phyloP scores from a whole-genome alignment of 1,140 invertebrate genomes.

The Papilio machaon region DNA sequence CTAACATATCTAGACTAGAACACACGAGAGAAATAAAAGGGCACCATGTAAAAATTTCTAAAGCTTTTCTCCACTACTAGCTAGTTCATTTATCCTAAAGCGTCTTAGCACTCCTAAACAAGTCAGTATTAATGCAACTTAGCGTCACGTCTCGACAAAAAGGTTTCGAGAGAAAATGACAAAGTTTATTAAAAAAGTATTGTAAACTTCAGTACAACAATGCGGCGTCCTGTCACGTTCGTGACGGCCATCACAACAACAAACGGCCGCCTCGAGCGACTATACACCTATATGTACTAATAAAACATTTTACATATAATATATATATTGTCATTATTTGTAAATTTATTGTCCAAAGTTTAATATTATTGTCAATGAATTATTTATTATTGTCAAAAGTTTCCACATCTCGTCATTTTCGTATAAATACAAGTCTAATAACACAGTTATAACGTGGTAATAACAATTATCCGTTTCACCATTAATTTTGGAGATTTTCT shows the following conservation, averaged over 20 bases:
- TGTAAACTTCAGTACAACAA: constrained; percentile 51
- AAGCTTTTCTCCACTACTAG: constrained; percentile 67
- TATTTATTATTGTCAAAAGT: constrained; percentile 24
- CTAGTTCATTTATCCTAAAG: constrained; percentile 52
- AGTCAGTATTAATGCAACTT: constrained; percentile 49
- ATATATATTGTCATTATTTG: constrained; percentile 43
- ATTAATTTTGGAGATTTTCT: constrained; percentile 4
- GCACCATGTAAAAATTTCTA: constrained; percentile 62
- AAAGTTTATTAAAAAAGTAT: constrained; percentile 50
- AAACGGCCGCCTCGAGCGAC: constrained; percentile 62
- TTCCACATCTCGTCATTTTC: not conserved
- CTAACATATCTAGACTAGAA: constrained; percentile 53
- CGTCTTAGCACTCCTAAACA: constrained; percentile 51
- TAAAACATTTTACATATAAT: constrained; percentile 50
- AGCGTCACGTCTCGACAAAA: constrained; percentile 63
- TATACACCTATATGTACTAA: constrained; percentile 63
- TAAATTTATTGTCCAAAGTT: constrained; percentile 48
- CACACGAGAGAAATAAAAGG: constrained; percentile 58
- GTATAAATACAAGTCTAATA: constrained; percentile 20
- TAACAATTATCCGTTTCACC: constrained; percentile 1
- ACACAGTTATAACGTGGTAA: constrained; percentile 9
- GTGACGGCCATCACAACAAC: constrained; percentile 70
- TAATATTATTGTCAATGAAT: constrained; percentile 42
- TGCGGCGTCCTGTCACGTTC: constrained; percentile 36
- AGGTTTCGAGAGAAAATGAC: constrained; percentile 63